Evolutionary conservation across 2,113 vertebrate genomes (phyloP), one percentile per base, ranked within the genome.

Genomic region (Dunckerocampus dactyliophorus): DNA sequence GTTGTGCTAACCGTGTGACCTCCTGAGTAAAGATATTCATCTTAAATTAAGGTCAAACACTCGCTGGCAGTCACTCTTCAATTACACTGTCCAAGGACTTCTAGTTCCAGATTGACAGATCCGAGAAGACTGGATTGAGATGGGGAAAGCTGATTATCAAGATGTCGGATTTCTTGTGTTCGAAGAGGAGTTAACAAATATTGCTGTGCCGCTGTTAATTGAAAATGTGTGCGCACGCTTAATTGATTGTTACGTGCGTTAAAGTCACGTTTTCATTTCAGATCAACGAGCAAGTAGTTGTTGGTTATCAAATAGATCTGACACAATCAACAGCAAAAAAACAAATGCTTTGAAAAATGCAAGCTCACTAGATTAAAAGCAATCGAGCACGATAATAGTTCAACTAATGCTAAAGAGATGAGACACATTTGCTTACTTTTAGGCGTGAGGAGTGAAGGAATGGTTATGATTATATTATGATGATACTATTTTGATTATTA

Each of bases 1-100:
- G 21, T 63, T 77, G 72, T 81, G 66, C 71, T 55, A 22, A 63
- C 74, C 67, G 69, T 74, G 61, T 79, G 82, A 80, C 83, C 79
- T 82, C 71, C 79, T 80, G 76, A 62, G 70, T 63, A 79, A 82
- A 83, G 80, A 85, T 85, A 82, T 84, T 73, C 69, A 87, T 85
- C 82, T 84, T 73, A 69, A 68, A 61, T 65, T 77, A 74, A 82
- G 81, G 82, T 75, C 78, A 80, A 43, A 46, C 15, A 28, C 61
- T 58, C 19, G 56, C 8, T 62, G 42, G 69, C 64, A 59, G 42
- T 65, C 59, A 65, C 45, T 52, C 52, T 65, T 31, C 52, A 72
- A 76, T 66, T 54, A 65, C 71, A 42, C 71, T 66, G 57, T 69
- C 59, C 76, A 84, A 76, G 76, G 76, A 80, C 82, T 73, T 67